Base-by-base conservation (phyloP, 2,888 invertebrate species). In the Caenorhabditis doughertyi region DNA sequence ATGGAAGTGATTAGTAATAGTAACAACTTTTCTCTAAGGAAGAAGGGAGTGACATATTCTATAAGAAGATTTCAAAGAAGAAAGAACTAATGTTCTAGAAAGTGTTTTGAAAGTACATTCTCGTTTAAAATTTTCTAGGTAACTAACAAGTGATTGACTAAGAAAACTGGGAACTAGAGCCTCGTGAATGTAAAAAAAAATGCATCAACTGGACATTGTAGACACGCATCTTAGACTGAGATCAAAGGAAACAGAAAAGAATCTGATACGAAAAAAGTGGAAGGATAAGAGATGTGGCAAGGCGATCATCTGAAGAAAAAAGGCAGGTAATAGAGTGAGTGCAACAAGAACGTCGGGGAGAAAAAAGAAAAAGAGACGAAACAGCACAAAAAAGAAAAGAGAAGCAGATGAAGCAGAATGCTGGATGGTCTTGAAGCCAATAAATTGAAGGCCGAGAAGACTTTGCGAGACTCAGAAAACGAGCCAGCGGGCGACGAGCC, bases 1-100 rank as follows among this genome's bases (percentile, higher is more conserved):
- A 79, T 76, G 32, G 68, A 81, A 74, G 32, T 81, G 74, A 81
- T 81, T 74, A 74, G 62, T 73, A 77, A 55, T 68, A 77, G 77
- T 68, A 77, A 68, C 67, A 77, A 68, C 68, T 74, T 64, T 51
- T 39, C 21, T 32, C n/a, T n/a, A n/a, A n/a, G 21, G 42, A 18
- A 42, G 56, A 56, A 53, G 55, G 56, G 56, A 70, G 70, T 47
- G 71, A 32, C 55, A 60, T 42, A 58, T 49, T 64, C 47, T 39
- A 39, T 64, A 56, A 71, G 44, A 60, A 62, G 53, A 62, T 49
- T 55, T 49, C 18, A 27, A 39, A 60, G 51, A 47, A 47, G n/a
- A n/a, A n/a, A n/a, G n/a, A n/a, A n/a, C n/a, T n/a, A 71, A 70
- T 35, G 35, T 35, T 5, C 5, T 35, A n/a, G n/a, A n/a, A n/a